Evolutionary conservation across 2,113 vertebrate species (phyloP).

Genomic region (Malurus elegans): DNA sequence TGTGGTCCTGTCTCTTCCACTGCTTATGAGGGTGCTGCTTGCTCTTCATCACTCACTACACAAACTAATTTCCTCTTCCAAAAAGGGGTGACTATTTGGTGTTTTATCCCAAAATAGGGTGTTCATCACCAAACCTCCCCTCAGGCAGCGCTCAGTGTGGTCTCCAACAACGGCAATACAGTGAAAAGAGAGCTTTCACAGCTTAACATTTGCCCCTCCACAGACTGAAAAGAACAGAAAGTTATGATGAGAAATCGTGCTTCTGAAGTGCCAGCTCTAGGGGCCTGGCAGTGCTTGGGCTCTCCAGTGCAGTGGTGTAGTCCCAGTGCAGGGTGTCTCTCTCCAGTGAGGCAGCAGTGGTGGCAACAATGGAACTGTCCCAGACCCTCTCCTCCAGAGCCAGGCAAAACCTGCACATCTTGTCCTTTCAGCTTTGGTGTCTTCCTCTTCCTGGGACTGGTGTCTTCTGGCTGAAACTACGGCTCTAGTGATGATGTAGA

Average conservation of each 20-base stretch:
- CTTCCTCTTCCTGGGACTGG: not conserved
- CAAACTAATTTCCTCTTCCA: too few species aligned
- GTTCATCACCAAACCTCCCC: not conserved
- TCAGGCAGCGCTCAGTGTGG: not conserved
- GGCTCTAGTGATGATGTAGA: not conserved
- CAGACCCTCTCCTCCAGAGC: not conserved
- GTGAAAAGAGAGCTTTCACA: not conserved
- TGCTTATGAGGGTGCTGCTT: too few species aligned
- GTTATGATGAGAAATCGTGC: rapidly evolving
- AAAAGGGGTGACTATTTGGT: too few species aligned
- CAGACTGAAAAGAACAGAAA: not conserved
- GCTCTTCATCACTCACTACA: too few species aligned
- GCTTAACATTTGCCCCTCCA: not conserved
- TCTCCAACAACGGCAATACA: not conserved
- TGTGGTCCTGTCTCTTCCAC: not conserved
- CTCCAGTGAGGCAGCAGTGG: rapidly evolving
- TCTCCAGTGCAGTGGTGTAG: rapidly evolving
- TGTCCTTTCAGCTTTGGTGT: not conserved
- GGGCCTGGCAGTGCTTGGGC: not conserved
- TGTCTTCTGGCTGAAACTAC: not conserved
- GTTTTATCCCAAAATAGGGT: not conserved
- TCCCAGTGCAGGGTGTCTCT: too few species aligned
- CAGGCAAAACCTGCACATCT: not conserved
- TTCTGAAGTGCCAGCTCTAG: not conserved
- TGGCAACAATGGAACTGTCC: not conserved